Evolutionary conservation across 2,888 invertebrate genomes (phyloP).

Genomic region (Hirtodrosophila cameraria): DNA sequence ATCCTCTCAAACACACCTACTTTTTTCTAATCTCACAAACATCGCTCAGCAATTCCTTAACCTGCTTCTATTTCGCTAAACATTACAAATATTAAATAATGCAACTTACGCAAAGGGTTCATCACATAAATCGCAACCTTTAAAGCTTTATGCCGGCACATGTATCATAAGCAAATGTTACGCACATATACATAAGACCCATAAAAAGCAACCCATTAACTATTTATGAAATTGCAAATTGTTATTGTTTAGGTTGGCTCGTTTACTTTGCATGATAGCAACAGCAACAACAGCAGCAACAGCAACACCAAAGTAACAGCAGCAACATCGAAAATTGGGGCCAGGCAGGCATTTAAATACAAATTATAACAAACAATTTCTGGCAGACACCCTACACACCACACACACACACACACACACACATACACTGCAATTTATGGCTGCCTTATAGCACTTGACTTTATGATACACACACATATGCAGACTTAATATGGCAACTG

Average conservation of each 20-base stretch:
- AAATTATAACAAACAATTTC: slow-evolving; percentile 66
- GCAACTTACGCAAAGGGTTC: slow-evolving; percentile 37
- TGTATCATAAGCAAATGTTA: slow-evolving; percentile 46
- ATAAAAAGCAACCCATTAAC: slow-evolving; percentile 61
- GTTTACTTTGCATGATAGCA: slow-evolving; percentile 74
- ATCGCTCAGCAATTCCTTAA: slow-evolving; percentile 42
- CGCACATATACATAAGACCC: slow-evolving; percentile 16
- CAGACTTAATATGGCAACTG: slow-evolving; percentile 21
- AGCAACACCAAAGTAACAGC: slow-evolving; percentile 25
- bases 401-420: slow-evolving; percentile 1
- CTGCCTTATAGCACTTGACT: slow-evolving; percentile 54
- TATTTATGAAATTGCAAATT: slow-evolving; percentile 78
- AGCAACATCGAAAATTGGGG: slow-evolving; percentile 45
- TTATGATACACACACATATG: slow-evolving; percentile 33
- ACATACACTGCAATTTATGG: slow-evolving; percentile 44
- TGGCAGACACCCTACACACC: slow-evolving; percentile 18
- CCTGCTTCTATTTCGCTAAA: slow-evolving; percentile 25
- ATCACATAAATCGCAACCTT: slow-evolving; percentile 41
- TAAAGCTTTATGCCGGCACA: slow-evolving; percentile 22
- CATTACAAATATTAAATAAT: slow-evolving; percentile 40
- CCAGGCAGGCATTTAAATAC: slow-evolving; percentile 72
- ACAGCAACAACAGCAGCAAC: slow-evolving; percentile 38
- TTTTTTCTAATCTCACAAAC: slow-evolving; percentile 5
- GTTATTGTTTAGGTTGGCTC: slow-evolving; percentile 76
- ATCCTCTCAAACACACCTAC: background rate